A percentile compares a stretch with the other conserved stretches of the same genome.
These are phyloP conservation scores for Dipodomys ordii DNA, from an alignment of 2,113 vertebrate species.

Conservation along the genomic window DNA sequence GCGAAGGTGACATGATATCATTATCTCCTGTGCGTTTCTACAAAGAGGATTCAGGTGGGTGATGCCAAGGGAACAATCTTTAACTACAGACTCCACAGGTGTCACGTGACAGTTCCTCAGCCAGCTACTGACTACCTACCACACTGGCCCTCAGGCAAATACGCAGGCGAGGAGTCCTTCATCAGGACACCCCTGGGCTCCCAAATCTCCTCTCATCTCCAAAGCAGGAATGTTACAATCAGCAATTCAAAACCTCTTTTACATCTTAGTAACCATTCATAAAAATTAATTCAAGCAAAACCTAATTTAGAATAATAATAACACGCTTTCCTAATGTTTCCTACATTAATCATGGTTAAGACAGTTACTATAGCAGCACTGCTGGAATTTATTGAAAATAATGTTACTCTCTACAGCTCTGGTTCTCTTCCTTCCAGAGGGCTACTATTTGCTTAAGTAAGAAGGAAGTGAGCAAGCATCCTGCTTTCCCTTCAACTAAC, in stretches of 20 bases:
- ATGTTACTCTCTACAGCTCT: constrained; percentile 8
- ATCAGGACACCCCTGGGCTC: constrained; percentile 41
- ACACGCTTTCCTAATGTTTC: constrained; percentile 84
- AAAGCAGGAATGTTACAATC: constrained; percentile 81
- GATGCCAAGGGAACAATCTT: constrained; percentile 46
- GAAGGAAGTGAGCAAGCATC: neutral
- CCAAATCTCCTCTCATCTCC: constrained; percentile 76
- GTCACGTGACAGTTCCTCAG: constrained; percentile 50
- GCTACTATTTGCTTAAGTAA: constrained; percentile 76
- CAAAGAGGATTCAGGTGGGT: neutral
- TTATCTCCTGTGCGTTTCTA: constrained; percentile 15
- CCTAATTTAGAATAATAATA: constrained; percentile 89
- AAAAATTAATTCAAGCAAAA: constrained; percentile 87
- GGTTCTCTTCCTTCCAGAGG: constrained; percentile 52
- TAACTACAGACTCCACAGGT: constrained; percentile 60
- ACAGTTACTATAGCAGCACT: constrained; percentile 83
- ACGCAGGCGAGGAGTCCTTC: constrained; percentile 68
- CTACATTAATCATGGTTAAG: constrained; percentile 81
- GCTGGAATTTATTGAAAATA: constrained; percentile 82
- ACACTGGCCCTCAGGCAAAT: constrained; percentile 59
- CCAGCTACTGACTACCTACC: constrained; percentile 51
- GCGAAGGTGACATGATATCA: neutral
- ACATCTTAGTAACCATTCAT: constrained; percentile 81
- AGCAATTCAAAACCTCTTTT: constrained; percentile 82
- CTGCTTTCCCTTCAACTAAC: constrained; percentile 73